A percentile compares a stretch with the other conserved stretches of the same genome.
phyloP scores from a whole-genome alignment of 2,113 vertebrate species.

The Anguilla japonica region DNA sequence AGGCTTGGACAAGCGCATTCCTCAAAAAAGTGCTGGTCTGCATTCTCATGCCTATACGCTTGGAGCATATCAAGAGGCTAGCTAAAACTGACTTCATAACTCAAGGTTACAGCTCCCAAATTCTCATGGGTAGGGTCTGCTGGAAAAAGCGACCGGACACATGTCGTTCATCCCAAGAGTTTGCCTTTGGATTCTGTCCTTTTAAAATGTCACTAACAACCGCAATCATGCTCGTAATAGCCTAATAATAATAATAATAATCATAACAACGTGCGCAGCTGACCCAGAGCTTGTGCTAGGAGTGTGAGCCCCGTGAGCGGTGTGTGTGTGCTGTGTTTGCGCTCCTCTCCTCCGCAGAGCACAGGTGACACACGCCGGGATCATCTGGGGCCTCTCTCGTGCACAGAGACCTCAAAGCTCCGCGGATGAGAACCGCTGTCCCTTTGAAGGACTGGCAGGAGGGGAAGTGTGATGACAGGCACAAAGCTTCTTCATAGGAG shows the following conservation, averaged over 20 bases:
- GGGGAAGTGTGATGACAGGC: not conserved
- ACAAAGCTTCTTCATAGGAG: not conserved
- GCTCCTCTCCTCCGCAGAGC: not conserved
- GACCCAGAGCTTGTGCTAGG: slow-evolving; percentile 5
- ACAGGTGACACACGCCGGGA: not conserved
- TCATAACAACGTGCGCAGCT: slow-evolving; percentile 15
- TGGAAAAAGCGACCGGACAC: not conserved
- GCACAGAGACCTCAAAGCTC: not conserved
- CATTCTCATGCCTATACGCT: not conserved
- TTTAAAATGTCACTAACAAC: not conserved
- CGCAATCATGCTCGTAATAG: not conserved
- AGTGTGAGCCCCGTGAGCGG: not conserved
- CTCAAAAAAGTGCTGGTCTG: not conserved
- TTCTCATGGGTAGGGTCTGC: not conserved
- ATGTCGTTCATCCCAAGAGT: not conserved
- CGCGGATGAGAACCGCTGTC: not conserved
- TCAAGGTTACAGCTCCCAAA: not conserved
- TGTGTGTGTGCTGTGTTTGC: not conserved
- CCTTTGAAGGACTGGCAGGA: not conserved
- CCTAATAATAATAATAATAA: not conserved
- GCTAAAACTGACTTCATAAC: not conserved
- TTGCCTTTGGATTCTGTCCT: slow-evolving; percentile 2
- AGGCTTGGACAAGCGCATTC: not conserved
- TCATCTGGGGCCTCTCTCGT: not conserved
- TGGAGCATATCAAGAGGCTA: not conserved